These are phyloP conservation scores for Pogonophryne albipinna DNA, from an alignment of 2,797 vertebrate species.

Conservation along the genomic window DNA sequence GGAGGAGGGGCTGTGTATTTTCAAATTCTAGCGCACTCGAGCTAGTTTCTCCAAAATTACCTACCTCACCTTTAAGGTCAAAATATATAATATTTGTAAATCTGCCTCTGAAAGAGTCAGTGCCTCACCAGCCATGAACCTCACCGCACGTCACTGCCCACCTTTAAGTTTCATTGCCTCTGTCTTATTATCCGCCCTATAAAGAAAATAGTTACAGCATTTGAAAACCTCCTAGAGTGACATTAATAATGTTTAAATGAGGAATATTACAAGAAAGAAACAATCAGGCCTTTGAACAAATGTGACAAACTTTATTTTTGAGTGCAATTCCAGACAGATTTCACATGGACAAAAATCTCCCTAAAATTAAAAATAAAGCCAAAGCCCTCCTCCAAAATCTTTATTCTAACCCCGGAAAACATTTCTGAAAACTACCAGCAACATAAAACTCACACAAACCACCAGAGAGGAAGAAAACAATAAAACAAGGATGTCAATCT, in stretches of 20 bases:
- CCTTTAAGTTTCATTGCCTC: no score
- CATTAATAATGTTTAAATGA: slow-evolving; percentile 7
- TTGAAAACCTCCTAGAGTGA: slow-evolving; percentile 26
- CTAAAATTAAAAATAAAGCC: slow-evolving; percentile 30
- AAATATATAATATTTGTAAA: no score
- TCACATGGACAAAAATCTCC: slow-evolving; percentile 38
- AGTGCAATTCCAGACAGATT: slow-evolving; percentile 71
- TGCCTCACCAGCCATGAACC: no score
- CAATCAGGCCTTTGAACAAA: slow-evolving; percentile 58
- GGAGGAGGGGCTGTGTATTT: no score
- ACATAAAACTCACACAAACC: slow-evolving; percentile 27
- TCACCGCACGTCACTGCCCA: no score
- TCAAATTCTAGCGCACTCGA: no score
- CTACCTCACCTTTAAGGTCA: no score
- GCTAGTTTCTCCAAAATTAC: no score
- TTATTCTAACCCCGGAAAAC: slow-evolving; percentile 5
- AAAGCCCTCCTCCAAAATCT: slow-evolving; percentile 29
- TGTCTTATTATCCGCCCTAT: not conserved
- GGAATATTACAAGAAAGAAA: slow-evolving; percentile 20
- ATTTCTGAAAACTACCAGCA: slow-evolving; percentile 21
- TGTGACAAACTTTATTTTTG: slow-evolving; percentile 63
- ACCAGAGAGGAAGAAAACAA: slow-evolving; percentile 2
- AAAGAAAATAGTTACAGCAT: slow-evolving; percentile 4
- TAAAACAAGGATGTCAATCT: not conserved
- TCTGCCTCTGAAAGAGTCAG: no score